Conservation (phyloP, 2,797 vertebrate species). For the Apodemus agrarius region DNA sequence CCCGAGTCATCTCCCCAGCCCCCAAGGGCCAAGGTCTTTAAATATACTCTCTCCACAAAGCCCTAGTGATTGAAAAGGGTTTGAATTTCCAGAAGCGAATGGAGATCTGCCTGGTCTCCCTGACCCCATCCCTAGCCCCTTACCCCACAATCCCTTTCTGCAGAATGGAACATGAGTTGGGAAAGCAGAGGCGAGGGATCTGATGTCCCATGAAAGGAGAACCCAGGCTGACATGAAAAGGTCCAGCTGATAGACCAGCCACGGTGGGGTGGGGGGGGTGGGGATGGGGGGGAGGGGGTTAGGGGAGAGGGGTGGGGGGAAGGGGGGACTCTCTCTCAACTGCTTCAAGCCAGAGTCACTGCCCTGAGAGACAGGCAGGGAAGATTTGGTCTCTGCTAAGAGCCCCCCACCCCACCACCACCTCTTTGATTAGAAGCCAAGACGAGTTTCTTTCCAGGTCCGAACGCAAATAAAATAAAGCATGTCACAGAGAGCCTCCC, state of each 20-base stretch:
- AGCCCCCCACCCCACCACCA: conserved; percentile 80
- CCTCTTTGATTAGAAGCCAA: conserved; percentile 87
- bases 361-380: conserved; percentile 76
- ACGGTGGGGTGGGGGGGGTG: too few relatives aligned
- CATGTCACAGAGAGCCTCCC: conserved; percentile 84
- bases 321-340: conserved; percentile 49
- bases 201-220: neutral
- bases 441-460: conserved; percentile 83
- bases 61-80: neutral
- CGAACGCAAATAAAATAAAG: conserved; percentile 86
- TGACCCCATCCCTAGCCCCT: neutral
- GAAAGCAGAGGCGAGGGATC: neutral
- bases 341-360: conserved; percentile 59
- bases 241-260: neutral
- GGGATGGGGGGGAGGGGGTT: too few relatives aligned
- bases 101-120: neutral
- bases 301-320: too few relatives aligned
- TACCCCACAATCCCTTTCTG: neutral
- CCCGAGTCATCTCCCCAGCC: neutral
- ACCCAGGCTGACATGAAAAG: neutral
- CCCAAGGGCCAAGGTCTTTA: neutral
- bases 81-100: neutral
- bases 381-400: conserved; percentile 79
- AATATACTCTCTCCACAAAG: neutral
- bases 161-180: neutral